Conservation (phyloP, 1,140 invertebrate genomes). For the Archivesica marissinica region DNA sequence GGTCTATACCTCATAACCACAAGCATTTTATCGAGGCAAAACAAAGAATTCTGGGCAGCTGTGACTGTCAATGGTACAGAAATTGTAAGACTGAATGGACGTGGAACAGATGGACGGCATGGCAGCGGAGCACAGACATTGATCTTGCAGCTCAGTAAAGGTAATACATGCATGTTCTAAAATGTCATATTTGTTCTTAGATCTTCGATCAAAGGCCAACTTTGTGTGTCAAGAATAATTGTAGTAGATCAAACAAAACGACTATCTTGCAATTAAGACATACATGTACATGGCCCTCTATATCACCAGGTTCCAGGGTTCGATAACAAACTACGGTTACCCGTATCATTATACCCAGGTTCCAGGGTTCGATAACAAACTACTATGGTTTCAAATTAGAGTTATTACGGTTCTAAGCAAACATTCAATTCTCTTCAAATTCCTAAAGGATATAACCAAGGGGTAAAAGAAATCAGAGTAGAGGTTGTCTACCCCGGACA, state of each 20-base stretch:
- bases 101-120: slow-evolving; percentile 3
- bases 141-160: not conserved
- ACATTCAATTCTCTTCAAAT: too few species aligned
- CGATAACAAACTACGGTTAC: too few species aligned
- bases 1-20: slow-evolving; percentile 10
- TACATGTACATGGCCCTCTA: not conserved
- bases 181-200: too few species aligned
- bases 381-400: too few species aligned
- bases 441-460: too few species aligned
- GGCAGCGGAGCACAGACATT: not conserved
- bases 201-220: not conserved
- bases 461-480: too few species aligned
- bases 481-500: too few species aligned
- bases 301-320: not conserved
- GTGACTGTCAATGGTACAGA: not conserved
- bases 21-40: not conserved
- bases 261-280: not conserved
- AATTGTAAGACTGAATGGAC: not conserved
- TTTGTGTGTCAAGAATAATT: not conserved
- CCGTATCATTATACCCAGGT: too few species aligned
- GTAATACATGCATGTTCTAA: not conserved
- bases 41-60: not conserved
- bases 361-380: too few species aligned
- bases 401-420: too few species aligned
- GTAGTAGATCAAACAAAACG: not conserved